These are phyloP conservation scores for Dasyprocta punctata DNA, from an alignment of 2,113 vertebrate genomes.

Conservation along the genomic window DNA sequence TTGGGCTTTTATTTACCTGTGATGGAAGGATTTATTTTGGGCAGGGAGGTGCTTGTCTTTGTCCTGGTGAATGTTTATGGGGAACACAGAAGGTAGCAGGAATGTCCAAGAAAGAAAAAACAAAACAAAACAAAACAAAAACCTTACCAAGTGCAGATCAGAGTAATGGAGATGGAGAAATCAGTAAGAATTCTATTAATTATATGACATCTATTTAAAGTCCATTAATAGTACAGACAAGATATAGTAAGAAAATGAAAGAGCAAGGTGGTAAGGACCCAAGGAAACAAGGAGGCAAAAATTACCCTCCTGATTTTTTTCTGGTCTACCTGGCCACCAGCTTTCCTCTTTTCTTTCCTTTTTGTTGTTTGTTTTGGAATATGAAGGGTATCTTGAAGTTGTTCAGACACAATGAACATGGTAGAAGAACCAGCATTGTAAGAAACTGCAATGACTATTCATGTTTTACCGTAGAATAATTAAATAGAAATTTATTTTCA, in stretches of 20 bases:
- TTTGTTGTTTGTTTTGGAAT: constrained; percentile 13
- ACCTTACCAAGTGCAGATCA: background rate
- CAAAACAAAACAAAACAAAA: too few species aligned
- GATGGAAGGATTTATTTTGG: background rate
- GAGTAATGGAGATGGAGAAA: background rate
- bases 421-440: background rate
- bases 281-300: background rate
- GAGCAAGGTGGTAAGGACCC: background rate
- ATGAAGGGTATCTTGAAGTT: constrained; percentile 22
- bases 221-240: background rate
- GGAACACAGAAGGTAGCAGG: background rate
- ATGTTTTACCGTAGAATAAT: background rate
- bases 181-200: background rate
- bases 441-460: background rate
- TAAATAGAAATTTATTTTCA: constrained; percentile 11
- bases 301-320: background rate
- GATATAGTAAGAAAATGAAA: background rate
- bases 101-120: background rate
- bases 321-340: background rate
- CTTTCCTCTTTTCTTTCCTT: background rate
- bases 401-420: background rate
- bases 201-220: background rate
- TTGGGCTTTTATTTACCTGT: background rate
- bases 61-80: background rate
- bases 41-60: background rate